A percentile compares a stretch with the other conserved stretches of the same genome.
Evolutionary conservation across 2,797 vertebrate species (phyloP).

Genomic region (Channallabes apus): DNA sequence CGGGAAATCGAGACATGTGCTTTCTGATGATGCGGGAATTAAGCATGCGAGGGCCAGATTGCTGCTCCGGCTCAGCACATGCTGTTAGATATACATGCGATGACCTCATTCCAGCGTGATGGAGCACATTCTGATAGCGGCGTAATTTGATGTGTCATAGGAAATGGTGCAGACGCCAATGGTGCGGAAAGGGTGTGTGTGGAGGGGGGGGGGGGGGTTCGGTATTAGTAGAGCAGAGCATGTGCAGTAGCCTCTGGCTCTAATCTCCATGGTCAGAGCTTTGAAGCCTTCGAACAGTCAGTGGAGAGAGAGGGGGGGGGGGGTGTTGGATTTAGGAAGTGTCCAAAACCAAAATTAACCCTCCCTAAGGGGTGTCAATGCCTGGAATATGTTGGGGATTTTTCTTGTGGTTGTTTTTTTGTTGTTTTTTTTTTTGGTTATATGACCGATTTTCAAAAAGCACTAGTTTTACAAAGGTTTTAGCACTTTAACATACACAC

Average conservation of each 20-base stretch:
- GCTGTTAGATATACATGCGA: background rate
- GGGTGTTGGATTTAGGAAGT: background rate
- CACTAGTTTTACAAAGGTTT: background rate
- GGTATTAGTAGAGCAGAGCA: background rate
- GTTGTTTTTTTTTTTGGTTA: no score
- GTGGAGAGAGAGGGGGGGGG: background rate
- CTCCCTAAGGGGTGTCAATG: background rate
- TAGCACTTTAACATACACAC: background rate
- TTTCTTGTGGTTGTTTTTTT: background rate
- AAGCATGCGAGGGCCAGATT: conserved; percentile 14
- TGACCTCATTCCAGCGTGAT: conserved; percentile 19
- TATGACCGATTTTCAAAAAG: background rate
- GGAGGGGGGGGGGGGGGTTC: no score
- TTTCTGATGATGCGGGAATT: conserved; percentile 35
- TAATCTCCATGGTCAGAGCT: conserved; percentile 47
- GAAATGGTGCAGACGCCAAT: conserved; percentile 25
- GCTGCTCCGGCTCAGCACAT: conserved; percentile 18
- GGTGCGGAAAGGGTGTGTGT: conserved; percentile 6
- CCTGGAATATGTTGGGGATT: background rate
- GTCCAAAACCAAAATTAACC: background rate
- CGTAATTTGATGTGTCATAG: conserved; percentile 30
- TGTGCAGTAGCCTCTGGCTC: conserved; percentile 25
- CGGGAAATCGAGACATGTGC: conserved; percentile 30
- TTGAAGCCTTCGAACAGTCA: conserved; percentile 4
- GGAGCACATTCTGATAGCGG: conserved; percentile 4